Conservation (phyloP, 1,140 invertebrate species). For the Lysiphlebus fabarum region DNA sequence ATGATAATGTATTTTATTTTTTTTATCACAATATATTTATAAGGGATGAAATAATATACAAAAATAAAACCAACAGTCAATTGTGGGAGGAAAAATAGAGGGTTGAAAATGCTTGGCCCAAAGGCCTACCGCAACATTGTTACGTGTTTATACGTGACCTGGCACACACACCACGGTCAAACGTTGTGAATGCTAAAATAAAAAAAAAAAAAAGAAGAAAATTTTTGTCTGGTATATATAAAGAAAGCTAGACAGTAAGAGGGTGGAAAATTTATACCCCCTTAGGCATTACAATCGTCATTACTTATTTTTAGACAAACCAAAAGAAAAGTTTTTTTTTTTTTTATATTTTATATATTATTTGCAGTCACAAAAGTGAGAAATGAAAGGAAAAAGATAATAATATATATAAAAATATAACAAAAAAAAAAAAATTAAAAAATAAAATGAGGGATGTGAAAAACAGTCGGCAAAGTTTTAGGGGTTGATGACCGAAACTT, state of each 20-base stretch:
- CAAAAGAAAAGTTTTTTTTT: no score
- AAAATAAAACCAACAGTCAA: constrained; percentile 4
- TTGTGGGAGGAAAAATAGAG: not conserved
- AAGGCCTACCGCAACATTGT: constrained; percentile 31
- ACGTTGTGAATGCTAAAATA: not conserved
- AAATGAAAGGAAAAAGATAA: no score
- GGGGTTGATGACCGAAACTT: constrained; percentile 19
- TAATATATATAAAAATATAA: no score
- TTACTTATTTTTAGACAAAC: no score
- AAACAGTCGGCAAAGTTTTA: constrained; percentile 17
- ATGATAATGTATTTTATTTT: not conserved
- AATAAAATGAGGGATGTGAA: not conserved
- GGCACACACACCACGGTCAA: not conserved
- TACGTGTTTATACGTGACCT: constrained; percentile 17
- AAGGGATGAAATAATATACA: constrained; percentile 1
- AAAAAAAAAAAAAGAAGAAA: constrained; percentile 16
- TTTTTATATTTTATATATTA: no score
- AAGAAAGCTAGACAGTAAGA: constrained; percentile 13
- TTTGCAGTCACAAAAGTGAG: no score
- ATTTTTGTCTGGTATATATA: constrained; percentile 6
- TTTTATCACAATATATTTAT: no score
- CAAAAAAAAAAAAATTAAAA: no score
- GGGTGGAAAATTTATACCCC: not conserved
- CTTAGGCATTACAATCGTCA: no score
- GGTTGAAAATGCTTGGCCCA: constrained; percentile 16